Conservation (phyloP, 2,113 vertebrate species). For the Parus major region DNA sequence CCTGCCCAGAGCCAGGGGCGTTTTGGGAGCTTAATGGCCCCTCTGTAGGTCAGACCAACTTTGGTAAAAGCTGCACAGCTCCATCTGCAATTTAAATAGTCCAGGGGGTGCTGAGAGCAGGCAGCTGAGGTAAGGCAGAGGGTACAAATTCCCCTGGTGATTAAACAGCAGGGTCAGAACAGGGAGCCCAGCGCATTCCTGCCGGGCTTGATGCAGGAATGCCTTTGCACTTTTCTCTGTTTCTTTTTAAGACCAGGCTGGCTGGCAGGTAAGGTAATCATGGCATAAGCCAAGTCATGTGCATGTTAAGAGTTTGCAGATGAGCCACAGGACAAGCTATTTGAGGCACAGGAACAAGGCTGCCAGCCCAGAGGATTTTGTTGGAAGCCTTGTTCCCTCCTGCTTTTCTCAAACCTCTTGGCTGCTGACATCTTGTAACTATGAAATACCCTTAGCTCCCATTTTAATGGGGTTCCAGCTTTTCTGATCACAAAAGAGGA, state of each 20-base stretch:
- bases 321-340: background rate
- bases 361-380: background rate
- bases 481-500: background rate
- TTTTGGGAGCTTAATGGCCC: background rate
- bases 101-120: background rate
- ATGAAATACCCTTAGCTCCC: background rate
- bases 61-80: background rate
- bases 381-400: background rate
- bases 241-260: background rate
- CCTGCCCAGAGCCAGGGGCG: background rate
- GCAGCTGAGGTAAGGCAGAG: background rate
- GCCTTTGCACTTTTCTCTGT: background rate
- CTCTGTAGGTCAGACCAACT: background rate
- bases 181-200: background rate
- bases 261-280: constrained; percentile 11
- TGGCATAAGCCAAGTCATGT: background rate
- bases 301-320: constrained; percentile 26
- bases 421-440: background rate
- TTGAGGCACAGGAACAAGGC: accelerated
- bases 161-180: background rate
- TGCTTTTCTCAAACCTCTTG: constrained; percentile 2
- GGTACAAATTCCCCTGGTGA: background rate
- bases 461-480: background rate
- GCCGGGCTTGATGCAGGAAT: background rate
- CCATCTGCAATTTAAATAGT: background rate